These are phyloP conservation scores for Caenorhabditis panamensis DNA, from an alignment of 2,888 invertebrate species.

Conservation along the genomic window DNA sequence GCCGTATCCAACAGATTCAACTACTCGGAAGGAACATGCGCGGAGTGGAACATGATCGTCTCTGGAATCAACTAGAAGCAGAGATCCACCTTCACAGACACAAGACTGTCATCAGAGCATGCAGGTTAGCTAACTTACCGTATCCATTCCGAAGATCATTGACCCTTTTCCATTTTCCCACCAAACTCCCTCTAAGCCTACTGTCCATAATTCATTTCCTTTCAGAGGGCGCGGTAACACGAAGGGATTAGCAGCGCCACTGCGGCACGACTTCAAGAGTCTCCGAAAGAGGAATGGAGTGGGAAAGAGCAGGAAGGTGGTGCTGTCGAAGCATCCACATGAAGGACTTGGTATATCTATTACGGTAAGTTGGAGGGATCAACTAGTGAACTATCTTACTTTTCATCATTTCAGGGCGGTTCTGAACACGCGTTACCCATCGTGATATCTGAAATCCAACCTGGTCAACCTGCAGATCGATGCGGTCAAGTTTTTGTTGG, in stretches of 20 bases:
- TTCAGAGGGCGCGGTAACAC: constrained; percentile 72
- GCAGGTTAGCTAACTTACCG: constrained; percentile 81
- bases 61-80: constrained; percentile 90
- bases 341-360: constrained; percentile 91
- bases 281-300: constrained; percentile 81
- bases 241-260: constrained; percentile 69
- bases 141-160: neutral
- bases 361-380: constrained; percentile 84
- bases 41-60: constrained; percentile 88
- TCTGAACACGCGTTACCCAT: constrained; percentile 90
- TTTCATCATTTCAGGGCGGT: constrained; percentile 85
- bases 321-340: constrained; percentile 87
- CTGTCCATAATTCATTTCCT: constrained; percentile 4
- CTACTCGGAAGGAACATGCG: constrained; percentile 89
- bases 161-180: too few relatives aligned
- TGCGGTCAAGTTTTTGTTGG: constrained; percentile 86
- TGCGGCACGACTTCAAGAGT: constrained; percentile 60
- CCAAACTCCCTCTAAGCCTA: neutral
- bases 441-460: constrained; percentile 88
- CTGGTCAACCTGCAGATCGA: constrained; percentile 88
- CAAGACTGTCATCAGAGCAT: constrained; percentile 87
- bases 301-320: constrained; percentile 84
- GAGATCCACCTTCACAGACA: constrained; percentile 91
- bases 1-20: constrained; percentile 89
- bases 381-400: neutral